These are phyloP conservation scores for Aptenodytes patagonicus DNA, from an alignment of 2,113 vertebrate genomes.

Conservation along the genomic window DNA sequence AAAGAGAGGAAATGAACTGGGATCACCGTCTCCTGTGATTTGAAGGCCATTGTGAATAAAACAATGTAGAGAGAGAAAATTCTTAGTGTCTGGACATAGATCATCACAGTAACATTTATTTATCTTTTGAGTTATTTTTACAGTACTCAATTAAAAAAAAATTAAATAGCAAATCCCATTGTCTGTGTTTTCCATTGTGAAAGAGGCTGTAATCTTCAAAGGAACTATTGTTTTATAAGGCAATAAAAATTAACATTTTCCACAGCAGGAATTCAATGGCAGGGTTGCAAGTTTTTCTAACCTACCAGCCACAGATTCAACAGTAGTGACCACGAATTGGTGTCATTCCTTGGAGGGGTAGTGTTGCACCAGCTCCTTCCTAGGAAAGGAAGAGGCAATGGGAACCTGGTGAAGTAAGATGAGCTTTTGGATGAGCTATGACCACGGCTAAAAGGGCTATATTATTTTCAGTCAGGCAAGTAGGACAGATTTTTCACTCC, in stretches of 20 bases:
- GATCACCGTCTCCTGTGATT: conserved; percentile 69
- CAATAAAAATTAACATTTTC: conserved; percentile 67
- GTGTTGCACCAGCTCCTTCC: background rate
- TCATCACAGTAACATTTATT: conserved; percentile 73
- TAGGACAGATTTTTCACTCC: background rate
- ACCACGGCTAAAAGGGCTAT: background rate
- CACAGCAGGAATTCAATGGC: conserved; percentile 54
- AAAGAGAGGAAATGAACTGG: conserved; percentile 68
- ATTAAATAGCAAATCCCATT: conserved; percentile 77
- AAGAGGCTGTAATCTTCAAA: conserved; percentile 63
- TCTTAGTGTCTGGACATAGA: conserved; percentile 70
- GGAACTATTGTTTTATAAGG: conserved; percentile 67
- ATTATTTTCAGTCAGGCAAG: background rate
- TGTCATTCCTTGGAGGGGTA: background rate
- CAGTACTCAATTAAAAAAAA: conserved; percentile 74
- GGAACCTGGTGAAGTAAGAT: background rate
- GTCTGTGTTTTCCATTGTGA: conserved; percentile 67
- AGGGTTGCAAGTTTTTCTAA: conserved; percentile 45
- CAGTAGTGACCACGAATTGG: background rate
- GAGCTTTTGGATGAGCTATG: background rate
- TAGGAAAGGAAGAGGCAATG: background rate
- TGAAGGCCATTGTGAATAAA: conserved; percentile 73
- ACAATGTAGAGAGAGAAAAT: conserved; percentile 72
- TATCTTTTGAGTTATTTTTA: conserved; percentile 77
- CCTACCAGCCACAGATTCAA: background rate